Evolutionary conservation across 2,797 vertebrate species (phyloP), one percentile per base, ranked within the genome.

Genomic region (Gambusia yucatana): DNA sequence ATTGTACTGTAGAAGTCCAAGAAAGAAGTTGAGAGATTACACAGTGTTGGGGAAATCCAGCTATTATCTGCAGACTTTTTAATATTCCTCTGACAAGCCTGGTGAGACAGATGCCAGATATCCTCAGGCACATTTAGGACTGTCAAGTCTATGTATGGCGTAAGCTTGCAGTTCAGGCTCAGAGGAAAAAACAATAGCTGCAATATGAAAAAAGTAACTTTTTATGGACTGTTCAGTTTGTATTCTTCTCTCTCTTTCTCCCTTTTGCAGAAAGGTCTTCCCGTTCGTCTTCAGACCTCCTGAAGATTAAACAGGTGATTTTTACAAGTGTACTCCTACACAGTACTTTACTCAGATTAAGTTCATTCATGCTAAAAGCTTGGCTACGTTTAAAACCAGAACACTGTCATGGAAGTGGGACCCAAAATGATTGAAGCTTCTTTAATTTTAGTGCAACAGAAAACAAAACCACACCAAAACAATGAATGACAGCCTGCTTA

Each of bases 21-120:
- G 65, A 63, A 55, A 79, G 11, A 70, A 57, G 47, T 81, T 78
- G 81, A 87, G 65, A n/a, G 77, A 87, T 81, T 74, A 73, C 81
- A 85, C 73, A 10, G 75, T 73, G 77, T 80, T 6, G 83, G 91
- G 89, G 86, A 92, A 93, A 86, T 92, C 93, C 91, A 91, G 78
- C 70, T 80, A 20, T 80, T 80, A 77, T 71, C 48, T 59, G n/a
- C 44, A 76, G 69, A 87, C 77, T 81, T 90, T 28, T 79, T 48
- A 87, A 76, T 84, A 79, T 72, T 73, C 41, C 65, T 70, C 30
- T 47, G 73, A 84, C 85, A 75, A 50, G 63, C 84, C n/a, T 55
- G 82, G 70, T 76, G 74, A 87, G 85, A 80, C 72, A 83, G 75
- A 84, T 13, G 30, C 59, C 75, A 74, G 44, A 89, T 75, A 50